Evolutionary conservation across 53 echinoderm and acorn worm genomes (phyloP).

Genomic region (Holothuria scabra): DNA sequence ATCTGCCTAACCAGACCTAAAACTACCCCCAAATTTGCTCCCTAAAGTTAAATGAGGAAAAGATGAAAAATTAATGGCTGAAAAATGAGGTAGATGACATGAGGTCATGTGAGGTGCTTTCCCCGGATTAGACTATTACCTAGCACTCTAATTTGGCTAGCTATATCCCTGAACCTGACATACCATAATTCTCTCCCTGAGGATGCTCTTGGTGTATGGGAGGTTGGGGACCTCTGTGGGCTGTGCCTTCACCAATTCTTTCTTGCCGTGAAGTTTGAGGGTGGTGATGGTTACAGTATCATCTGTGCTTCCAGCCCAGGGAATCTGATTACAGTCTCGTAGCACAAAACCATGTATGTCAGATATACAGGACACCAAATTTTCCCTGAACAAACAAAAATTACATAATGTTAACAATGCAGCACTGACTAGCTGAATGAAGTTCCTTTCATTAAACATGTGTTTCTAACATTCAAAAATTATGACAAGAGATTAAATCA

Average conservation of each 20-base stretch:
- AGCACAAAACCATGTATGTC: conserved; percentile 88
- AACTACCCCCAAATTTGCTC: too few species aligned
- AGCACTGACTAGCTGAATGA: background rate
- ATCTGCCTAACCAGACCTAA: too few species aligned
- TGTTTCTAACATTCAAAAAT: background rate
- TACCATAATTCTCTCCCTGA: conserved; percentile 91
- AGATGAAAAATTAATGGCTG: too few species aligned
- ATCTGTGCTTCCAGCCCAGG: conserved; percentile 86
- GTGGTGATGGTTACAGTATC: conserved; percentile 81
- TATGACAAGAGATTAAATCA: background rate
- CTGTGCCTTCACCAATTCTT: conserved; percentile 86
- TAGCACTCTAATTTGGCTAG: too few species aligned
- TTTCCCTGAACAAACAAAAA: conserved; percentile 61
- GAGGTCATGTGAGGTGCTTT: too few species aligned
- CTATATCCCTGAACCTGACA: too few species aligned
- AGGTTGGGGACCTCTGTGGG: conserved; percentile 79
- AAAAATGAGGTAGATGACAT: too few species aligned
- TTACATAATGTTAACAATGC: background rate
- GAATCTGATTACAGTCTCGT: conserved; percentile 93
- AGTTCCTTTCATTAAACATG: background rate
- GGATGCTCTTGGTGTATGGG: conserved; percentile 90
- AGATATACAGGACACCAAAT: conserved; percentile 83
- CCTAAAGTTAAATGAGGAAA: too few species aligned
- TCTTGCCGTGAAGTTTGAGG: conserved; percentile 91
- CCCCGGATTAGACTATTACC: too few species aligned